A percentile compares a stretch with the other conserved stretches of the same genome.
Evolutionary conservation across 2,888 invertebrate species (phyloP).

Genomic region (Mayetiola destructor): DNA sequence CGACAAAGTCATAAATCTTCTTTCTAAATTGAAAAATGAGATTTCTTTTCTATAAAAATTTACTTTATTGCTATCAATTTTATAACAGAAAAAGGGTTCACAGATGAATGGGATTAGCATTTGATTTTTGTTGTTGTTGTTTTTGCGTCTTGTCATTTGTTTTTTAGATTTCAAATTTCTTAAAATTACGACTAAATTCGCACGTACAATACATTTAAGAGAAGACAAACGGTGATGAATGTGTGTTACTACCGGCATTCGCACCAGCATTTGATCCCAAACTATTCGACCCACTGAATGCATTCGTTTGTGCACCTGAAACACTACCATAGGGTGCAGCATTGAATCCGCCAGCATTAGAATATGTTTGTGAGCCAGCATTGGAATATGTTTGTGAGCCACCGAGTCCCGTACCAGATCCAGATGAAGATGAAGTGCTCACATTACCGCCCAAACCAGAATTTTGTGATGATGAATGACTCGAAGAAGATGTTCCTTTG

Average conservation of each 20-base stretch:
- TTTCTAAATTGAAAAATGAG: too few relatives aligned
- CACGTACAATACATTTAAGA: too few relatives aligned
- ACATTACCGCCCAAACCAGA: neutral
- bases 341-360: neutral
- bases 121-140: too few relatives aligned
- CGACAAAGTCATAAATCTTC: too few relatives aligned
- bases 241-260: neutral
- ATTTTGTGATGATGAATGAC: conserved; percentile 23
- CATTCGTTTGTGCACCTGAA: conserved; percentile 1
- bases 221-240: neutral
- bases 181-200: too few relatives aligned
- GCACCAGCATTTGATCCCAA: neutral
- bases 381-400: neutral
- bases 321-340: too few relatives aligned
- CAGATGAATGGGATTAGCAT: too few relatives aligned
- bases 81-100: too few relatives aligned
- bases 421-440: conserved; percentile 4
- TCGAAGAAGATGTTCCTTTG: conserved; percentile 26
- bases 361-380: neutral
- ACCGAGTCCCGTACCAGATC: neutral
- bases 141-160: too few relatives aligned
- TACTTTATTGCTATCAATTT: too few relatives aligned
- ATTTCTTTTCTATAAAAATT: too few relatives aligned
- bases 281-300: neutral
- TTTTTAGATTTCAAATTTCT: too few relatives aligned